phyloP scores from a whole-genome alignment of 2,888 invertebrate genomes.

The Orchesella flavescens region DNA sequence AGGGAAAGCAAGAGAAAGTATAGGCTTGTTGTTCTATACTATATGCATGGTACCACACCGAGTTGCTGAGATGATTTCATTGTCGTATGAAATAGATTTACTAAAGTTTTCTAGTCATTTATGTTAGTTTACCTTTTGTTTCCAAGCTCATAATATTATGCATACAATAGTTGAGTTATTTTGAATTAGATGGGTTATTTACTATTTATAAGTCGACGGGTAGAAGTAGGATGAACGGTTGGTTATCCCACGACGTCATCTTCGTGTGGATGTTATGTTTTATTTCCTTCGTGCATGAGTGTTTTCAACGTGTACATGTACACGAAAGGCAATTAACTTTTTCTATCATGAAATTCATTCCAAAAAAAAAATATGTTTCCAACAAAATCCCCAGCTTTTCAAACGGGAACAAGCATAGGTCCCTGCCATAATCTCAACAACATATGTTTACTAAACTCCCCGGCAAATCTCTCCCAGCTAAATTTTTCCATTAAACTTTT shows the following conservation, averaged over 20 bases:
- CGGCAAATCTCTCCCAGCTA: not conserved
- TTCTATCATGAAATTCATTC: not conserved
- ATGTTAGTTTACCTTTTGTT: too few species aligned
- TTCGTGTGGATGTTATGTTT: too few species aligned
- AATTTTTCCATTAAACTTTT: not conserved
- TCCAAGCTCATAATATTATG: too few species aligned
- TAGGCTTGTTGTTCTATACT: not conserved
- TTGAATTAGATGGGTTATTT: too few species aligned
- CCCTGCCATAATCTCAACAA: not conserved
- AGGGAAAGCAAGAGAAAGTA: not conserved
- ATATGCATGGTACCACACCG: too few species aligned
- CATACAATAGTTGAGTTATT: too few species aligned
- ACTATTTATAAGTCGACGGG: too few species aligned
- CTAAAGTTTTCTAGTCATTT: too few species aligned
- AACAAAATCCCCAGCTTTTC: not conserved
- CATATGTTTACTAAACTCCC: not conserved
- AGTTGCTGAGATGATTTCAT: too few species aligned
- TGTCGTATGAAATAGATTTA: too few species aligned
- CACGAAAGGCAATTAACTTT: constrained; percentile 52
- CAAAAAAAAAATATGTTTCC: constrained; percentile 10
- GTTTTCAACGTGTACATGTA: not conserved
- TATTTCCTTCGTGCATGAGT: not conserved
- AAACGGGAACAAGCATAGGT: not conserved
- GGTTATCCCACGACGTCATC: too few species aligned
- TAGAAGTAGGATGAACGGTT: too few species aligned